Evolutionary conservation across 1,140 invertebrate genomes (phyloP).

Genomic region (Pogonomyrmex barbatus): DNA sequence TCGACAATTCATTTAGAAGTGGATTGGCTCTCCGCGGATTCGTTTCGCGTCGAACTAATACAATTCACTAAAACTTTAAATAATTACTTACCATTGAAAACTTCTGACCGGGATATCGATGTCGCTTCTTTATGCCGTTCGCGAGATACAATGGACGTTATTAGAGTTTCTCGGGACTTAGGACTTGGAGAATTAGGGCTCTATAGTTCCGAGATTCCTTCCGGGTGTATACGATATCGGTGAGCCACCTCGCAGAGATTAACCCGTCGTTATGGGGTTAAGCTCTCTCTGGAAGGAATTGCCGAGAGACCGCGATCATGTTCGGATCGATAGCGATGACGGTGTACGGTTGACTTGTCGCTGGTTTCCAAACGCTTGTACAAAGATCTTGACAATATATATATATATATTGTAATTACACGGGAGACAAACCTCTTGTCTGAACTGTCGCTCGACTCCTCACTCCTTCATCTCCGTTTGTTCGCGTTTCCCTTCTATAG

Average conservation of each 20-base stretch:
- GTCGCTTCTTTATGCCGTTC: conserved; percentile 35
- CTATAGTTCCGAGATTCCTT: conserved; percentile 8
- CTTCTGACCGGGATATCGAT: conserved; percentile 44
- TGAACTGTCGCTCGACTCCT: conserved; percentile 34
- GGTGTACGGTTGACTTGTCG: conserved; percentile 71
- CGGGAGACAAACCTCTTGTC: conserved; percentile 61
- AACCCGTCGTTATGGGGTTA: conserved; percentile 76
- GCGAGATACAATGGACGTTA: conserved; percentile 38
- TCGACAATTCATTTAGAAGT: conserved; percentile 41
- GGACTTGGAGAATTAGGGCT: conserved; percentile 29
- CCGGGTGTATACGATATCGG: conserved; percentile 32
- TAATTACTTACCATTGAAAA: conserved; percentile 41
- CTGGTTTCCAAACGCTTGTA: conserved; percentile 61
- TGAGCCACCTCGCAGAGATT: conserved; percentile 77
- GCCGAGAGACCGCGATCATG: conserved; percentile 32
- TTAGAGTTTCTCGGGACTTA: conserved; percentile 40
- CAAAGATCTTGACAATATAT: conserved; percentile 71
- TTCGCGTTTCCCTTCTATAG: conserved; percentile 17
- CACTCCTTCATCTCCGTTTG: neutral
- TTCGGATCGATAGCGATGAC: conserved; percentile 51
- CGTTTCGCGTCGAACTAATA: conserved; percentile 34
- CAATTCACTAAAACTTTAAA: conserved; percentile 54
- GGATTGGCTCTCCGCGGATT: conserved; percentile 42
- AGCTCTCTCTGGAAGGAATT: conserved; percentile 37
- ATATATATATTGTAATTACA: conserved; percentile 80